Evolutionary conservation across 2,888 invertebrate genomes (phyloP), one percentile per base, ranked within the genome.

Genomic region (Rhaphigaster nebulosa): DNA sequence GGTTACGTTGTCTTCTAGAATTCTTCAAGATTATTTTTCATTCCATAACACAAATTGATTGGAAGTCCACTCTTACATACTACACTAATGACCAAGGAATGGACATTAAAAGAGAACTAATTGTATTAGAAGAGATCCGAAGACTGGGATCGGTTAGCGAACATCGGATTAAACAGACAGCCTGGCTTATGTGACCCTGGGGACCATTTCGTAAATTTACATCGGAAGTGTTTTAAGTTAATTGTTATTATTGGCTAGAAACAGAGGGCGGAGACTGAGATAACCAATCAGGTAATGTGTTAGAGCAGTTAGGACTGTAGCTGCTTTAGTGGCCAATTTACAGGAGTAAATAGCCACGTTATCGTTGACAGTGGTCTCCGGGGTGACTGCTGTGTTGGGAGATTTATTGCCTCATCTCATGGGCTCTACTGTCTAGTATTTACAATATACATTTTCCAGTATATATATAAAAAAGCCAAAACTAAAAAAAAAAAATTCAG

Each of bases 271-370:
- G 84, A 84, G 26, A n/a, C 84, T 50, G 84, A 84, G 84, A 84
- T 84, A 84, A 84, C 84, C 84, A 84, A 84, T 84, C 84, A 84
- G 84, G 84, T 84, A 84, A 84, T 84, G 84, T 84, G 84, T 84
- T 84, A 45, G 84, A 50, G 41, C 84, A 50, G 84, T 84, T 84
- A 84, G 84, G 84, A 38, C 26, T 50, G 45, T 26, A 41, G 84
- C 45, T 45, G 84, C 45, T 84, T 84, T 84, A 84, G 84, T 84
- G 84, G 84, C 84, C 84, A 84, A 84, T 84, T 84, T 84, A 84
- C 84, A 84, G 84, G 84, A 84, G 84, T 84, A 84, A 84, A 84
- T 84, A 84, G 84, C 84, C 84, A 84, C 84, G 84, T 84, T 84
- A 84, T 41, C 84, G 84, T 50, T 84, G 84, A 84, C 84, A 84